Evolutionary conservation across 2,888 invertebrate genomes (phyloP), one percentile per base, ranked within the genome.

Genomic region (Volucella bombylans): DNA sequence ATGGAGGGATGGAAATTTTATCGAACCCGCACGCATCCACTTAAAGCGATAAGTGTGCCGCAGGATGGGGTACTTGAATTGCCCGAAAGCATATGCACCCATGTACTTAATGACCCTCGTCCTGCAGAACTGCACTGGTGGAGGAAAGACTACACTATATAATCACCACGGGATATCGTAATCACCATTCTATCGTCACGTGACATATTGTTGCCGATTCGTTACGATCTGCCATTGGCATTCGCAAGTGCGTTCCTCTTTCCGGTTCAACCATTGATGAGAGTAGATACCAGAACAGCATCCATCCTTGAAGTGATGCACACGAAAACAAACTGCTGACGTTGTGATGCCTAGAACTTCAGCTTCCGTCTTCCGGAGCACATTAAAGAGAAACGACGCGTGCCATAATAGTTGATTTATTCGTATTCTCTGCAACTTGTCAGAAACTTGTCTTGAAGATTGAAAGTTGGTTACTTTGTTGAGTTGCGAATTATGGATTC

Each of bases 21-120:
- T 43, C 38, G 12, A 78, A 59, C 68, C 45, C n/a, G 41, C 64
- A 74, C 62, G 65, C 68, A 85, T 72, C 81, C 82, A 86, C 86
- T 86, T 86, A 78, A 86, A 81, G 59, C 65, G 82, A 81, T 86
- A 78, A 86, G 82, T 78, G 82, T 82, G 81, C 82, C 82, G 68
- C 82, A 78, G 67, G 65, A 43, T 73, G 82, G 86, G 77, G 69
- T 69, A 47, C 41, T 73, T 50, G n/a, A 50, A 81, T 82, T 86
- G 52, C 67, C 52, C 49, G 49, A 52, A 76, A 85, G 76, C 85
- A 85, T 81, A 85, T 85, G 81, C 81, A 76, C 45, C 45, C 43
- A 61, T 71, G 72, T 68, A 82, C 77, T 78, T 82, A 82, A 86
- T 86, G 78, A 73, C 76, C 81, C 82, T 69, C 65, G 55, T 67